Conservation (phyloP, 2,797 vertebrate genomes). For the Sebastes kiyomatsui region DNA sequence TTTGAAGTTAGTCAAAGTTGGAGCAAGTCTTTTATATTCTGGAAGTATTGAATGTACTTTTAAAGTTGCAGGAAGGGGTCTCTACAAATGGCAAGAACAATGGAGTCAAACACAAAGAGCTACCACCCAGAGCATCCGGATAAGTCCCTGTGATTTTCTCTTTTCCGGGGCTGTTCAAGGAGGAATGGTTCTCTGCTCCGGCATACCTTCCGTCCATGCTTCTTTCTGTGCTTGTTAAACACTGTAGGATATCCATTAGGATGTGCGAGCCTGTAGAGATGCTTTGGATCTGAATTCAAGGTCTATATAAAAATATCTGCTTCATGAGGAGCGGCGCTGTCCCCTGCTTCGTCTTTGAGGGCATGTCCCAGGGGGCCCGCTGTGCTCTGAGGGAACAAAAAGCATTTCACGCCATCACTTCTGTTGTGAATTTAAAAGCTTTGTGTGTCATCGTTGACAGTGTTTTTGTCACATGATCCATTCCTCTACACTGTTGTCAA, state of each 20-base stretch:
- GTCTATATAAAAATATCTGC: constrained; percentile 19
- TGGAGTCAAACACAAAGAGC: constrained; percentile 21
- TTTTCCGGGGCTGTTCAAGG: constrained; percentile 11
- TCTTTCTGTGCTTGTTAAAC: constrained; percentile 63
- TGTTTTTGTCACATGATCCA: background rate
- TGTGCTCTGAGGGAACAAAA: constrained; percentile 8
- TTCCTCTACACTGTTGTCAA: background rate
- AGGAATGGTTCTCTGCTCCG: constrained; percentile 18
- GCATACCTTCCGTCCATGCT: constrained; percentile 4
- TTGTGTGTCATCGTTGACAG: constrained; percentile 1
- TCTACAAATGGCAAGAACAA: constrained; percentile 35
- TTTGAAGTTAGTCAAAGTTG: background rate
- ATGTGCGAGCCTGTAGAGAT: constrained; percentile 32
- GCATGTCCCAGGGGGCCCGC: constrained; percentile 3
- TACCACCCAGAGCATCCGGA: constrained; percentile 16
- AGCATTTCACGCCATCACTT: background rate
- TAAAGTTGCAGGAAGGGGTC: background rate
- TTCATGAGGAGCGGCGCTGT: background rate
- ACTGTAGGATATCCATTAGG: constrained; percentile 67
- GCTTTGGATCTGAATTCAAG: constrained; percentile 55
- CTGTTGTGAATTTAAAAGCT: background rate
- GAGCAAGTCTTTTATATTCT: background rate
- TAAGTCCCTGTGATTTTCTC: constrained; percentile 34
- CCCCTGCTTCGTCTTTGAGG: constrained; percentile 55
- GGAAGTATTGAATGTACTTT: background rate